Evolutionary conservation across 2,888 invertebrate genomes (phyloP), one percentile per base, ranked within the genome.

Genomic region (Notodonta ziczac): DNA sequence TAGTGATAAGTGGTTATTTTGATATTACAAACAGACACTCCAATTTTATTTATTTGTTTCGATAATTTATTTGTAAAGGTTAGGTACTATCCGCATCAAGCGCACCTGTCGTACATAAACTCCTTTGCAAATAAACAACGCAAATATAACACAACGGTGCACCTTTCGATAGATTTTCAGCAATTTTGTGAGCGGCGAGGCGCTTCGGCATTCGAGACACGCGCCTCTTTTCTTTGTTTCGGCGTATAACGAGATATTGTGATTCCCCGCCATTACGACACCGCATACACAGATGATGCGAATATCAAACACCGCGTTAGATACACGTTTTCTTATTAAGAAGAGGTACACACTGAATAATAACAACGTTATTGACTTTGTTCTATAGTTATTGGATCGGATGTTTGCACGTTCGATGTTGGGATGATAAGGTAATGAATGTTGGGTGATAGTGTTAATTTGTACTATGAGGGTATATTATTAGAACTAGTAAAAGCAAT

Each of bases 311-410:
- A 87, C 85, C 85, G 83, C 85, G 86, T 90, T 90, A 89, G 84
- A 86, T 87, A 90, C 89, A 89, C 90, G 89, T 91, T 90, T 90
- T 91, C 90, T 91, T 92, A 92, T 92, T 91, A 92, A 88, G 85
- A 83, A 71, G 83, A 82, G 78, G 82, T 86, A 82, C 79, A 81
- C 81, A 72, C 77, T 87, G 90, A 90, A 91, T 91, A 87, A 85
- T 86, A 90, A 91, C 82, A 78, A 68, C 60, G 73, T 73, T 84
- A 85, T 86, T 81, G 84, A 81, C 78, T 82, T 69, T 75, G 59
- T 68, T 76, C 24, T 60, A 69, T 72, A 67, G 69, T 66, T 74
- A 74, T 74, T 61, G 70, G 69, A 62, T 67, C 56, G 60, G 65
- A 69, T 77, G 71, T 73, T 73, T 74, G 66, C 70, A 65, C 65